Conservation (phyloP, 1,140 invertebrate species). For the Zeugodacus cucurbitae region DNA sequence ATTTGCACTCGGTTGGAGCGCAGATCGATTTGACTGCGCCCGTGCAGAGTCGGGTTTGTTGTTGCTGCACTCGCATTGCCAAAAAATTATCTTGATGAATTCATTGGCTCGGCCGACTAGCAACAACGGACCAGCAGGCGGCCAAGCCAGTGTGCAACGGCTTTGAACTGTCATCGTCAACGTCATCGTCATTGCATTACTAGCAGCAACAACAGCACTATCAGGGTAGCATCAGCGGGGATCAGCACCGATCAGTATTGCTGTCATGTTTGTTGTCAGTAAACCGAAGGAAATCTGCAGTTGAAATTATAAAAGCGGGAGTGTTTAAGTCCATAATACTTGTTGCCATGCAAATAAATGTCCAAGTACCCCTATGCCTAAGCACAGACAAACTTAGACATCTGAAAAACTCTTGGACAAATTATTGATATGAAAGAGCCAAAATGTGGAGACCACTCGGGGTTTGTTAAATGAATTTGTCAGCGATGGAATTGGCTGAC, state of each 20-base stretch:
- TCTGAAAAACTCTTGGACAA: too few species aligned
- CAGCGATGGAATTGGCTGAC: too few species aligned
- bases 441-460: too few species aligned
- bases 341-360: neutral
- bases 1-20: neutral
- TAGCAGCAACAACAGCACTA: neutral
- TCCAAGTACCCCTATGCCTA: neutral
- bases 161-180: slow-evolving; percentile 11
- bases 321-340: neutral
- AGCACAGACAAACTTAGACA: too few species aligned
- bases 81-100: slow-evolving; percentile 9
- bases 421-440: too few species aligned
- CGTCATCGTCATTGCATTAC: neutral
- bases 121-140: neutral
- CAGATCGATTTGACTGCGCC: neutral
- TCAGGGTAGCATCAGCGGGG: neutral
- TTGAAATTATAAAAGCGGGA: neutral
- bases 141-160: neutral
- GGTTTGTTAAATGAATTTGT: too few species aligned
- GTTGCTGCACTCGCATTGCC: neutral
- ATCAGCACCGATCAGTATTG: neutral
- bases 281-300: neutral
- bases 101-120: neutral
- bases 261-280: neutral
- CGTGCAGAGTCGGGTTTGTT: neutral